Evolutionary conservation across 2,888 invertebrate genomes (phyloP).

Genomic region (Pheosia gnoma): DNA sequence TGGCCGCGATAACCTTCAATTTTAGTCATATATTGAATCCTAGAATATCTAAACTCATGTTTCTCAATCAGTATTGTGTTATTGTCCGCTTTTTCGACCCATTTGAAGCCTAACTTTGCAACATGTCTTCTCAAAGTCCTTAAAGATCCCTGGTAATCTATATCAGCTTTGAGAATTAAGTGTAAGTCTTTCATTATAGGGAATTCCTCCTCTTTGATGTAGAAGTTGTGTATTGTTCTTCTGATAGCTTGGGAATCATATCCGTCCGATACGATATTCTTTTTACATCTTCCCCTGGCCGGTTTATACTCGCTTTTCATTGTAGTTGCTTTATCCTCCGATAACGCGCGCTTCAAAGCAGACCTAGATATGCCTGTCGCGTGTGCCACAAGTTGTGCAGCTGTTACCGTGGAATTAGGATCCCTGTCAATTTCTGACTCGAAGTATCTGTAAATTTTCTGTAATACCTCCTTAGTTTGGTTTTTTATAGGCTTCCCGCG

Average conservation of each 20-base stretch:
- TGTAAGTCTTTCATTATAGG: conserved; percentile 47
- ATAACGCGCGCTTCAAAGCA: conserved; percentile 40
- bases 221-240: conserved; percentile 45
- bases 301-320: conserved; percentile 36
- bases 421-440: conserved; percentile 45
- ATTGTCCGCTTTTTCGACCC: conserved; percentile 47
- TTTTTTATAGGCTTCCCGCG: conserved; percentile 46
- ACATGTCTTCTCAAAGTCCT: conserved; percentile 44
- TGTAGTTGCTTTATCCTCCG: conserved; percentile 29
- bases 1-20: conserved; percentile 42
- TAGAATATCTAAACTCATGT: conserved; percentile 42
- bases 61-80: conserved; percentile 45
- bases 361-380: conserved; percentile 48
- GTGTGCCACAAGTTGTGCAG: conserved; percentile 46
- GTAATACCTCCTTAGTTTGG: conserved; percentile 47
- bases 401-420: conserved; percentile 46
- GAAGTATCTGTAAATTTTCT: conserved; percentile 46
- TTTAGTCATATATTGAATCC: conserved; percentile 45
- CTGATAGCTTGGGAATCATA: conserved; percentile 43
- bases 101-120: conserved; percentile 44
- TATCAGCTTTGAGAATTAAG: conserved; percentile 43
- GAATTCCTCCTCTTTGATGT: conserved; percentile 45
- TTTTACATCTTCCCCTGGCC: conserved; percentile 32
- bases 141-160: conserved; percentile 46
- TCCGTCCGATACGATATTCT: conserved; percentile 38